Evolutionary conservation across 2,888 invertebrate species (phyloP), one percentile per base, ranked within the genome.

Genomic region (Drosophila hamatofila): DNA sequence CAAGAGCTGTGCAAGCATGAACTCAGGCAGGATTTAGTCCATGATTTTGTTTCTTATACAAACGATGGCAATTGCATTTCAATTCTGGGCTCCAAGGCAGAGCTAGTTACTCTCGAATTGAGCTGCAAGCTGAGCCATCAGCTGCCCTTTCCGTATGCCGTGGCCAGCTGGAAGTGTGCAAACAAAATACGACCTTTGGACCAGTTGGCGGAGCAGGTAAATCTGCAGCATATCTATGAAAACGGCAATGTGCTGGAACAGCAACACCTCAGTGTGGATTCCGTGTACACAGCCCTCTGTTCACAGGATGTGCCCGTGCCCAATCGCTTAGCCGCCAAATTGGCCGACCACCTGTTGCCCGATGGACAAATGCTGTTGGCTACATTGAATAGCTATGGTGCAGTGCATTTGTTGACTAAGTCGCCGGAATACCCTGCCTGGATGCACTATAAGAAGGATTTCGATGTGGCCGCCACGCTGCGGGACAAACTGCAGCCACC

Each of bases 251-350:
- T 83, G 3, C 63, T 88, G 18, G 84, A 92, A 46, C 70, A 80
- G 3, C 92, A 92, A 37, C 82, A 86, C 16, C 44, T 92, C 27
- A 68, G 83, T 2, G 44, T 92, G 41, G 91, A 92, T 39, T 78
- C 90, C 0, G 69, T 80, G 0, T 92, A 90, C 66, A 81, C 90
- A 1, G 74, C 86, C 1, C 69, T 86, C 4, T 87, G 80, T 60
- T 72, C 91, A 0, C 59, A 72, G 3, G 83, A 87, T 8, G 77
- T 88, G 11, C 65, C 83, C 0, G 69, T 76, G 4, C 30, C 85
- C 2, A 73, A 81, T 35, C 37, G 86, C 7, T 27, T 77, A 12
- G 57, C 69, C 1, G 66, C 84, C 7, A 49, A 60, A 0, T 76
- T 87, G 75, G 59, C 85, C 21, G 81, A 83, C 6, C 52, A 41